phyloP scores from a whole-genome alignment of 2,888 invertebrate species.

The Tipula helvola region DNA sequence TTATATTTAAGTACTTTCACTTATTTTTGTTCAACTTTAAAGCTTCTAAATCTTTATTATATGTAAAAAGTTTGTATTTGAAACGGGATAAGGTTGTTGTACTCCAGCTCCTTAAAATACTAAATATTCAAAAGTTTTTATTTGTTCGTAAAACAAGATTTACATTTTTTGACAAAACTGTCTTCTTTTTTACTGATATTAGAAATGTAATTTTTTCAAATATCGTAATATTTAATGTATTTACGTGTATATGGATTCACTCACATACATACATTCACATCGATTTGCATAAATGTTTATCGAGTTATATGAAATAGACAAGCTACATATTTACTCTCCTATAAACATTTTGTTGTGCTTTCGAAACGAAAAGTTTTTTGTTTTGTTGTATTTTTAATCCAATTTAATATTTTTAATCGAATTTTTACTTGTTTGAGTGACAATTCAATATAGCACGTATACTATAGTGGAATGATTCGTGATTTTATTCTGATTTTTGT shows the following conservation, averaged over 20 bases:
- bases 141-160: not conserved
- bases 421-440: not conserved
- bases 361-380: not conserved
- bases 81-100: not conserved
- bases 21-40: no score
- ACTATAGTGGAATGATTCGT: not conserved
- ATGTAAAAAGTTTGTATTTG: not conserved
- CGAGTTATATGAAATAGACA: not conserved
- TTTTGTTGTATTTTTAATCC: not conserved
- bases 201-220: not conserved
- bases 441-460: not conserved
- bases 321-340: not conserved
- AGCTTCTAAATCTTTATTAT: not conserved
- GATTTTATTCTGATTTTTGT: not conserved
- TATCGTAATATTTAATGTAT: not conserved
- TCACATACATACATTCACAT: not conserved
- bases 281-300: not conserved
- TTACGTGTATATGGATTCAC: not conserved
- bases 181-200: not conserved
- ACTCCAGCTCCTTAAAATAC: not conserved
- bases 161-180: not conserved
- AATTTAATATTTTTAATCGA: not conserved
- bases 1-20: not conserved
- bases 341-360: not conserved
- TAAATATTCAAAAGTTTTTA: not conserved